Conservation (phyloP, 2,888 invertebrate genomes). For the Plagodis pulveraria region DNA sequence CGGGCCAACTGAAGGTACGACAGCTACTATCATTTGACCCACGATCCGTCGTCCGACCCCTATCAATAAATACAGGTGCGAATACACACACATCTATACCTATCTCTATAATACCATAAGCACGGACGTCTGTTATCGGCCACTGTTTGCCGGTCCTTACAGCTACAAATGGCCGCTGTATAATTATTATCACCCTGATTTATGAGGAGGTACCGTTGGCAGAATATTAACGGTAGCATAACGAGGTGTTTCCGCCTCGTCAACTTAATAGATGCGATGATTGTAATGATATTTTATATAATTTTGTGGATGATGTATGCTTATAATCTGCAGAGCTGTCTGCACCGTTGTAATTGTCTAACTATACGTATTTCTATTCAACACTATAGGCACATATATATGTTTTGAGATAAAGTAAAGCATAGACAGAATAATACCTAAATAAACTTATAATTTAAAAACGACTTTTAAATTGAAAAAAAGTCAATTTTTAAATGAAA, state of each 20-base stretch:
- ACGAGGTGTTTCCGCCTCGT: constrained; percentile 41
- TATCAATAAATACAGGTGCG: not conserved
- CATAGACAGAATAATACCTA: too few species aligned
- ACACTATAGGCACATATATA: too few species aligned
- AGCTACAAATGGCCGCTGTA: constrained; percentile 71
- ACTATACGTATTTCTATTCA: too few species aligned
- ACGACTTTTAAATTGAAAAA: too few species aligned
- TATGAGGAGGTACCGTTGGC: constrained; percentile 71
- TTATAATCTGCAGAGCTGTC: not conserved
- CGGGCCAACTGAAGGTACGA: too few species aligned
- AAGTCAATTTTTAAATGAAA: too few species aligned
- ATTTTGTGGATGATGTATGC: constrained; percentile 1
- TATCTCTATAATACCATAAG: not conserved
- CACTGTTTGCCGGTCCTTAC: constrained; percentile 64
- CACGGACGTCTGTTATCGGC: constrained; percentile 52
- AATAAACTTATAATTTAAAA: too few species aligned
- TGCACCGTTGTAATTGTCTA: too few species aligned
- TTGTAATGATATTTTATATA: constrained; percentile 9
- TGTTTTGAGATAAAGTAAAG: too few species aligned
- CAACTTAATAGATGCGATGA: constrained; percentile 16
- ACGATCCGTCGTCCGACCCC: too few species aligned
- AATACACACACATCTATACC: constrained; percentile 1
- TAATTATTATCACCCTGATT: constrained; percentile 81
- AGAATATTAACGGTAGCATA: constrained; percentile 75
- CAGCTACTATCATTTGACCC: too few species aligned